phyloP scores from a whole-genome alignment of 2,797 vertebrate species.

The Adelosebastes latens region DNA sequence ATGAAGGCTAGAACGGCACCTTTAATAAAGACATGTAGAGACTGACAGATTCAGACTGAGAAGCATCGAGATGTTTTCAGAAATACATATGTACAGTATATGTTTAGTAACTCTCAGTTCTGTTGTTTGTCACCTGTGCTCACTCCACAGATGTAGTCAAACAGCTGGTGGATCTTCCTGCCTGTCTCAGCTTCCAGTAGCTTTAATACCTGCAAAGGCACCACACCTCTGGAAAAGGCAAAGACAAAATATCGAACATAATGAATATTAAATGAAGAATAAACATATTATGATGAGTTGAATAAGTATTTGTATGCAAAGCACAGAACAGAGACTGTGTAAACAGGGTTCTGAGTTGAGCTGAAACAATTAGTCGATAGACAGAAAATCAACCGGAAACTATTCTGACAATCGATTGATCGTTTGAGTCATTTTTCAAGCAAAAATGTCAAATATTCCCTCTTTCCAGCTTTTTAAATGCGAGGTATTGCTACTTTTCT shows the following conservation, averaged over 20 bases:
- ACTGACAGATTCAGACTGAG: background rate
- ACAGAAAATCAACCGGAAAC: background rate
- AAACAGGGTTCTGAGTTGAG: background rate
- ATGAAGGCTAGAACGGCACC: constrained; percentile 83
- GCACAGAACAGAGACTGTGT: background rate
- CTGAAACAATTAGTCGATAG: too few species aligned
- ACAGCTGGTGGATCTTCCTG: constrained; percentile 79
- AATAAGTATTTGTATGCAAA: background rate
- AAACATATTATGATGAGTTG: background rate
- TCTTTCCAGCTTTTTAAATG: background rate
- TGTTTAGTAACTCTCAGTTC: background rate
- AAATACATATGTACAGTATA: background rate
- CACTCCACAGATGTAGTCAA: constrained; percentile 85
- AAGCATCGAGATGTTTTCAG: background rate
- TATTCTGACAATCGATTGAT: background rate
- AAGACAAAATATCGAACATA: background rate
- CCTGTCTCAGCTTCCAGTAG: constrained; percentile 80
- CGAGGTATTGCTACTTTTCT: background rate
- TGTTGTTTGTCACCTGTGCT: constrained; percentile 78
- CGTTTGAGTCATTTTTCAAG: background rate
- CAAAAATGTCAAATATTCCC: background rate
- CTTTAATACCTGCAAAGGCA: constrained; percentile 81
- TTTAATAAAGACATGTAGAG: constrained; percentile 37
- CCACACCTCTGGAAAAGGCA: constrained; percentile 74
- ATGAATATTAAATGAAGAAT: background rate